Evolutionary conservation across 2,888 invertebrate genomes (phyloP).

Genomic region (Crioceris asparagi): DNA sequence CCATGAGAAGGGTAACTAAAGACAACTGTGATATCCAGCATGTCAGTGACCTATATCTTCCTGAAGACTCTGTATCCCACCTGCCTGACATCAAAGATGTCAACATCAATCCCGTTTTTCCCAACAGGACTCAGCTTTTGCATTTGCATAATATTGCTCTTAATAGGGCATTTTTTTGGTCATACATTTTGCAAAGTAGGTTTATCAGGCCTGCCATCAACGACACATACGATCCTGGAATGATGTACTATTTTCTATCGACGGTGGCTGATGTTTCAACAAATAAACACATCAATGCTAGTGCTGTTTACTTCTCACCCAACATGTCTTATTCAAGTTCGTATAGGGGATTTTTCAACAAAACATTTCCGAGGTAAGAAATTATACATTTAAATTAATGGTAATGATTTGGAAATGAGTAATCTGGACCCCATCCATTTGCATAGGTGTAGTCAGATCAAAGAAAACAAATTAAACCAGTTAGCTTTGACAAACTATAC

Average conservation of each 20-base stretch:
- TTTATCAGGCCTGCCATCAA: constrained; percentile 84
- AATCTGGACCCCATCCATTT: too few relatives aligned
- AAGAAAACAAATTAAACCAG: too few relatives aligned
- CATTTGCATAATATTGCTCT: constrained; percentile 96
- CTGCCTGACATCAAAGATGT: constrained; percentile 88
- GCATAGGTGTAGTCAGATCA: too few relatives aligned
- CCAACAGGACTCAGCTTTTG: constrained; percentile 84
- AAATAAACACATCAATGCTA: constrained; percentile 84
- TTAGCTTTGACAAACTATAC: too few relatives aligned
- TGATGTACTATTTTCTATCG: constrained; percentile 95
- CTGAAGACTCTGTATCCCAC: constrained; percentile 78
- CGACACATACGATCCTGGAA: constrained; percentile 91
- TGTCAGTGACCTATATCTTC: constrained; percentile 71
- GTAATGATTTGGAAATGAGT: too few relatives aligned
- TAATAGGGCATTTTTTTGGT: constrained; percentile 91
- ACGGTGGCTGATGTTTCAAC: constrained; percentile 91
- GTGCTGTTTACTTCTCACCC: constrained; percentile 87
- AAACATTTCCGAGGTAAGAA: constrained; percentile 60
- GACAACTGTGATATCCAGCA: constrained; percentile 89
- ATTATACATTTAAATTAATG: too few relatives aligned
- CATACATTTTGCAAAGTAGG: constrained; percentile 81
- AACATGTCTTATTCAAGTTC: constrained; percentile 91
- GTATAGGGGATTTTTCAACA: constrained; percentile 92
- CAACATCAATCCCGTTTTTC: constrained; percentile 87
- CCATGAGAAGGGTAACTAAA: constrained; percentile 70